Evolutionary conservation across 2,888 invertebrate species (phyloP), one percentile per base, ranked within the genome.

Genomic region (Eupeodes latifasciatus): DNA sequence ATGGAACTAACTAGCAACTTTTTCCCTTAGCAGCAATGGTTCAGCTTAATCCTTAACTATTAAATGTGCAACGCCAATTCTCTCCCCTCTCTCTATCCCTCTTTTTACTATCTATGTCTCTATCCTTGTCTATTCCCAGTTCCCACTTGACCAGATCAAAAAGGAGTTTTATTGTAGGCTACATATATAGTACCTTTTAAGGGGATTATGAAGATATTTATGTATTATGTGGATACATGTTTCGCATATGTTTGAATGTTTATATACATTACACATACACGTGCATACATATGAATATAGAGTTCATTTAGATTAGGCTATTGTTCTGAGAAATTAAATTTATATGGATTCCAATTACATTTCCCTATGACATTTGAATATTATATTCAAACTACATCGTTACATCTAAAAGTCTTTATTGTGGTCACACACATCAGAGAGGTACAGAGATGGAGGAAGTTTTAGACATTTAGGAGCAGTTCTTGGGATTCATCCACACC

Each of bases 301-400:
- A 40, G 19, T 71, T 77, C 77, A 66, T 72, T 85, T 80, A 59
- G 76, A 77, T 81, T 77, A 79, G 76, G 51, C 74, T 62, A 66
- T 87, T 87, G 80, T 83, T 75, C 75, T 61, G 34, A 80, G 71
- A 84, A 87, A 72, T 77, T 81, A 34, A 80, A 80, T 87, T 87
- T 84, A 84, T 84, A 84, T 62, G 87, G 84, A 87, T 84, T 87
- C 84, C 72, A 84, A 83, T 80, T 87, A 84, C 76, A 77, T 14
- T 53, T 71, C 44, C 49, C 51, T 47, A 76, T 62, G 71, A 59
- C 81, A 81, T 85, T 76, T 67, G 61, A 76, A 80, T 71, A 64
- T 75, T n/a, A 49, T 71, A 59, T 79, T 19, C 51, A 40, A 40
- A 40, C 5, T 51, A 66, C 72, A 40, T 44, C 34, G 47, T 62